phyloP scores from a whole-genome alignment of 2,888 invertebrate species.

The Norana najaformis region DNA sequence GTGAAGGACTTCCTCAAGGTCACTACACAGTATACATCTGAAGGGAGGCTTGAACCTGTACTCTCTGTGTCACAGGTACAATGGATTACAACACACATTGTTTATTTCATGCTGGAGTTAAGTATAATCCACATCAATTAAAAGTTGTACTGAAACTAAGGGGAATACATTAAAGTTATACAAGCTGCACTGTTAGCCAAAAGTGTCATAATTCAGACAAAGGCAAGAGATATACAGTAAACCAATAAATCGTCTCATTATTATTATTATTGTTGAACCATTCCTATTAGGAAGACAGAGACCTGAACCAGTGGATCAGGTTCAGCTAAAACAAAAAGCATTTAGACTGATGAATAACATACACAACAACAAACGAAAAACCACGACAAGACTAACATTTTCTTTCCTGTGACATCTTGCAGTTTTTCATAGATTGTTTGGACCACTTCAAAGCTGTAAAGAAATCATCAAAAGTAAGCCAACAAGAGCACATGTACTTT shows the following conservation, averaged over 20 bases:
- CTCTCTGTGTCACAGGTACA: too few species aligned
- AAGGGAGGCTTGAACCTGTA: too few species aligned
- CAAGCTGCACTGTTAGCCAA: background rate
- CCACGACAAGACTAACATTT: background rate
- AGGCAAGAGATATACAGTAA: background rate
- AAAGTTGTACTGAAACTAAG: background rate
- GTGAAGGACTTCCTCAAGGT: too few species aligned
- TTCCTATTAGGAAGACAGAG: background rate
- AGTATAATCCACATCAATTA: too few species aligned
- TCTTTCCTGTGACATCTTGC: background rate
- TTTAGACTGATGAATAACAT: background rate
- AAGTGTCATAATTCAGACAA: too few species aligned
- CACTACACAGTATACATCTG: too few species aligned
- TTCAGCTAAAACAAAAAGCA: background rate
- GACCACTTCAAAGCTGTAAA: slow-evolving; percentile 15
- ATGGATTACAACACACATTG: too few species aligned
- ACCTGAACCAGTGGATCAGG: background rate
- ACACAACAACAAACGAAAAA: background rate
- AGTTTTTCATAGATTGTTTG: slow-evolving; percentile 14
- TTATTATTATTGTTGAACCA: too few species aligned
- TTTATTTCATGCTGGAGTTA: too few species aligned
- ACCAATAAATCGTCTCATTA: too few species aligned
- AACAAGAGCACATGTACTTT: too few species aligned
- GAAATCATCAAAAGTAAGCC: background rate
- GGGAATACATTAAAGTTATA: too few species aligned